Evolutionary conservation across 2,113 vertebrate species (phyloP), one percentile per base, ranked within the genome.

Genomic region (Origma solitaria): DNA sequence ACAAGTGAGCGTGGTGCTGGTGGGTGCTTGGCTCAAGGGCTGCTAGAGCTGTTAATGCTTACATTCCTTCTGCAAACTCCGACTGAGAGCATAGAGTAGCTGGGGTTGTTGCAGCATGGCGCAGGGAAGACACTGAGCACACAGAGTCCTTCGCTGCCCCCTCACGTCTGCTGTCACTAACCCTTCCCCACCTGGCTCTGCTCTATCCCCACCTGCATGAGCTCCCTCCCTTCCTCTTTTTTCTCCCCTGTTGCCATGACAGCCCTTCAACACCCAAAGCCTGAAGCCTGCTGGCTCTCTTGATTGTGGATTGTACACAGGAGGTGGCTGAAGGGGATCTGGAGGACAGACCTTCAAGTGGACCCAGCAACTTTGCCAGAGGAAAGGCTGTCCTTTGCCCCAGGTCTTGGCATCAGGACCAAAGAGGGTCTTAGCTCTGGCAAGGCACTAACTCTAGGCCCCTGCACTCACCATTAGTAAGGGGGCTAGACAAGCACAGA

Each of bases 231-330:
- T 92, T 62, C 71, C 56, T 89, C 30, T 47, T 87, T 53, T 68
- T 38, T 66, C 50, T 91, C 82, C 85, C 37, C 40, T 69, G 23
- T 90, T 97, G 97, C 96, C 96, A 97, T 97, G 96, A 96, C 97
- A 91, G 96, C 92, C 92, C 89, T 86, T 96, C 90, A 91, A 49
- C 51, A 77, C 66, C 84, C 58, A 77, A 90, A 81, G 65, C 76
- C 96, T 97, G 76, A 94, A 95, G 95, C 82, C 92, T 92, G 96
- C 91, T 96, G 96, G 92, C 94, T 95, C 71, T 97, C 97, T 97
- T 98, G 97, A 98, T 97, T 97, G 97, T 97, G 97, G 97, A 95
- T 97, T 97, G 97, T 97, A 97, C 95, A 1, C 51, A 73, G 51
- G 35, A 93, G 79, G 44, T 78, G 79, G 50, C 86, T 86, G 75